A percentile compares a stretch with the other conserved stretches of the same genome.
phyloP scores from a whole-genome alignment of 1,140 invertebrate genomes.

The Drosophila pseudoobscura region DNA sequence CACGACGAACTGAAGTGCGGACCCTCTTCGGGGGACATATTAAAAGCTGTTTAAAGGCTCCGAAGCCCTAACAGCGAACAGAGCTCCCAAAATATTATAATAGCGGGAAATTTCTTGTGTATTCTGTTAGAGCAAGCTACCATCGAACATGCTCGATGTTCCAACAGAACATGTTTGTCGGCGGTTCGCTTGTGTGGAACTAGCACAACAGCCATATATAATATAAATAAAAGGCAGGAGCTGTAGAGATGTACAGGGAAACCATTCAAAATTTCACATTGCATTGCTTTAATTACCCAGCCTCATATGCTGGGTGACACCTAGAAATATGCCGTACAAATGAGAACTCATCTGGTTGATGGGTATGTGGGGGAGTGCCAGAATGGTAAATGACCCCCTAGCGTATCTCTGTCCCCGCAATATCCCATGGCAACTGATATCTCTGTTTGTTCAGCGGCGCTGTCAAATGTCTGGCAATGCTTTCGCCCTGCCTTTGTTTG shows the following conservation, averaged over 20 bases:
- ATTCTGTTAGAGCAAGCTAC: neutral
- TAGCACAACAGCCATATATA: slow-evolving; percentile 11
- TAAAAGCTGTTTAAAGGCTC: neutral
- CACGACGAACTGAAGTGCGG: slow-evolving; percentile 40
- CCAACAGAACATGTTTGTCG: neutral
- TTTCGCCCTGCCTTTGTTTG: slow-evolving; percentile 11
- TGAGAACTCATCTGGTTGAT: slow-evolving; percentile 32
- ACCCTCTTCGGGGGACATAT: slow-evolving; percentile 22
- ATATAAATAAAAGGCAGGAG: no score
- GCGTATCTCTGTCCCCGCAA: slow-evolving; percentile 13
- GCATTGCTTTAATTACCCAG: slow-evolving; percentile 47
- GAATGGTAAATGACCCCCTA: slow-evolving; percentile 27
- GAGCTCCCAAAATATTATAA: neutral
- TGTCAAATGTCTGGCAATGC: slow-evolving; percentile 30
- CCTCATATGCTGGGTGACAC: slow-evolving; percentile 35
- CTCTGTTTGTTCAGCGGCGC: slow-evolving; percentile 46
- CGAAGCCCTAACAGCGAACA: neutral
- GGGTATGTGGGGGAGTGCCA: neutral
- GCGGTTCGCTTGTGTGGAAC: slow-evolving; percentile 11
- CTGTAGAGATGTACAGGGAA: no score
- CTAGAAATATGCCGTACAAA: slow-evolving; percentile 33
- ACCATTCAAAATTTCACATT: neutral
- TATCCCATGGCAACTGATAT: slow-evolving; percentile 56
- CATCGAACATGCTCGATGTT: slow-evolving; percentile 24
- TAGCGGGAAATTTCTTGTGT: slow-evolving; percentile 8